phyloP scores from a whole-genome alignment of 2,888 invertebrate genomes.

The Ectemnius cavifrons region DNA sequence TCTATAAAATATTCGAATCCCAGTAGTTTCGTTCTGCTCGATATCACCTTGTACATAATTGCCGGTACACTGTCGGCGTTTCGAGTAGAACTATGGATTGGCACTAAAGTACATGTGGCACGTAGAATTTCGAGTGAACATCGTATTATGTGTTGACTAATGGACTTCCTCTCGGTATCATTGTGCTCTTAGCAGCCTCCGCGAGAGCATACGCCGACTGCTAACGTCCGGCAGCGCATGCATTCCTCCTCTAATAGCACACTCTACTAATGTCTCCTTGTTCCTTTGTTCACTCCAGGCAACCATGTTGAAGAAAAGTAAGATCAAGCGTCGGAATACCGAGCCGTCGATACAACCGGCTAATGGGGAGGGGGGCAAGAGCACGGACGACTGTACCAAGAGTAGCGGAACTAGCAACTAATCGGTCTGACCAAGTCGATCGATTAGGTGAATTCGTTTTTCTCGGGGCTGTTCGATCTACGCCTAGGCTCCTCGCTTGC shows the following conservation, averaged over 20 bases:
- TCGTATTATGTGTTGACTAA: slow-evolving; percentile 57
- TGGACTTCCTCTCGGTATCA: slow-evolving; percentile 54
- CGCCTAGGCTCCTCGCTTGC: slow-evolving; percentile 65
- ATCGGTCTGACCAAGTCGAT: slow-evolving; percentile 57
- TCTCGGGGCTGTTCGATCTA: slow-evolving; percentile 47
- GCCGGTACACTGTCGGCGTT: slow-evolving; percentile 9
- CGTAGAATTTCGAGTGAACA: slow-evolving; percentile 57
- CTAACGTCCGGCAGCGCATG: slow-evolving; percentile 72
- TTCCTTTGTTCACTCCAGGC: slow-evolving; percentile 85
- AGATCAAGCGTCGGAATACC: slow-evolving; percentile 96
- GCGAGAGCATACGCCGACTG: slow-evolving; percentile 54
- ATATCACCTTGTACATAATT: too few species aligned
- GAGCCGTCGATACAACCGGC: slow-evolving; percentile 87
- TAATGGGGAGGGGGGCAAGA: slow-evolving; percentile 85
- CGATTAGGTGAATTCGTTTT: slow-evolving; percentile 44
- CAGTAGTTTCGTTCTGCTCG: too few species aligned
- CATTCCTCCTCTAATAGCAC: slow-evolving; percentile 69
- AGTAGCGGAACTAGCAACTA: slow-evolving; percentile 69
- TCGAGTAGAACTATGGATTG: slow-evolving; percentile 45
- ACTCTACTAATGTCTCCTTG: slow-evolving; percentile 75
- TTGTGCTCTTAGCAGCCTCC: slow-evolving; percentile 51
- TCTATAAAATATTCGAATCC: too few species aligned
- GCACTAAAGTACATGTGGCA: slow-evolving; percentile 55
- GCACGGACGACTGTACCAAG: slow-evolving; percentile 80
- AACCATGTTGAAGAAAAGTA: slow-evolving; percentile 99